phyloP scores from a whole-genome alignment of 2,113 vertebrate genomes.

The Henicopernis longicauda region DNA sequence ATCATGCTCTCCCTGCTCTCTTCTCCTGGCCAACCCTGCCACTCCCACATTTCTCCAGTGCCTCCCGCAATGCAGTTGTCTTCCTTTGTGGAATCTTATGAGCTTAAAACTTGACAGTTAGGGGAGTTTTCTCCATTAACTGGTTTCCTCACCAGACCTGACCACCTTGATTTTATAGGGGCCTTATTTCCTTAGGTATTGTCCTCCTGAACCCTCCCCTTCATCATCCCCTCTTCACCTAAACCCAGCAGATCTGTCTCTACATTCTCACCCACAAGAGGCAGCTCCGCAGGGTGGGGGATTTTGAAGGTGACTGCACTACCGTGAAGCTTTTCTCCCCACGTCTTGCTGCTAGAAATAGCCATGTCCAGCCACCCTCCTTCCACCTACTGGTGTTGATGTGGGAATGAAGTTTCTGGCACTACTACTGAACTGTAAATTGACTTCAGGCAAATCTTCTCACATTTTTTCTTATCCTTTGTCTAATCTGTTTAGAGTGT shows the following conservation, averaged over 20 bases:
- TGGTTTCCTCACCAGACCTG: not conserved
- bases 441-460: not conserved
- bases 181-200: not conserved
- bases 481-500: not conserved
- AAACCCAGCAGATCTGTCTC: not conserved
- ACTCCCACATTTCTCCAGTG: not conserved
- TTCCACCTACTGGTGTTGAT: not conserved
- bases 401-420: not conserved
- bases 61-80: not conserved
- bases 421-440: not conserved
- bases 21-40: not conserved
- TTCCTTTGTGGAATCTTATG: not conserved
- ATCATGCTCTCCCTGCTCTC: fast-evolving
- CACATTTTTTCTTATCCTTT: not conserved
- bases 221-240: not conserved
- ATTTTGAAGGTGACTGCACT: not conserved
- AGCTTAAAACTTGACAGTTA: not conserved
- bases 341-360: not conserved
- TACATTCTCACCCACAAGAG: not conserved
- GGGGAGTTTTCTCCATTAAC: not conserved
- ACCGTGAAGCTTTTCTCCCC: not conserved
- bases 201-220: not conserved
- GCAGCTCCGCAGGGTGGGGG: not conserved
- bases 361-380: not conserved
- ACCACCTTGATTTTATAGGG: not conserved